phyloP scores from a whole-genome alignment of 35 echinoderm and acorn worm species.

The Ptychodera flava region DNA sequence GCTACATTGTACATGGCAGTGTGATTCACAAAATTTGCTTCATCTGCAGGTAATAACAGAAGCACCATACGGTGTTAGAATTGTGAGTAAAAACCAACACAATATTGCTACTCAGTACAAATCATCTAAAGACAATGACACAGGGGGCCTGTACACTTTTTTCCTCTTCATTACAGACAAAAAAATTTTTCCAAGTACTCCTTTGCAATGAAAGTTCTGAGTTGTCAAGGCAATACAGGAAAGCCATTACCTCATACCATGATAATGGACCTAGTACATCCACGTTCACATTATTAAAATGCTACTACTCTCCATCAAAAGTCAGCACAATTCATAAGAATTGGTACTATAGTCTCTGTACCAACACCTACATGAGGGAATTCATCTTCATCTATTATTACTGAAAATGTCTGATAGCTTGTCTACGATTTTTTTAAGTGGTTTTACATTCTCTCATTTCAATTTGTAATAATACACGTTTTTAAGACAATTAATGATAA shows the following conservation, averaged over 20 bases:
- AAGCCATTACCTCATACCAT: background rate
- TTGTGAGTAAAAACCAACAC: background rate
- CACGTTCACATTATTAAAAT: background rate
- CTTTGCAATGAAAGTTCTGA: background rate
- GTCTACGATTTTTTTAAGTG: conserved; percentile 1
- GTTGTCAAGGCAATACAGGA: background rate
- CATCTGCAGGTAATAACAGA: no score
- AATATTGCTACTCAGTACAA: background rate
- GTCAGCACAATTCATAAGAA: background rate
- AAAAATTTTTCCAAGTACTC: background rate
- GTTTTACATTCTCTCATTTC: background rate
- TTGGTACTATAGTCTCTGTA: conserved; percentile 1
- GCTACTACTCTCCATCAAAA: background rate
- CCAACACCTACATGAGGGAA: background rate
- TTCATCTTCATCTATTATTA: background rate
- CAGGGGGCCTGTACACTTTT: background rate
- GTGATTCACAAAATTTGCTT: no score
- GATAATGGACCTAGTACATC: background rate
- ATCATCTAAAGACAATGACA: background rate
- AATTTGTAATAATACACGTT: conserved; percentile 2
- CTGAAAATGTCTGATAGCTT: conserved; percentile 1
- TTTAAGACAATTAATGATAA: background rate
- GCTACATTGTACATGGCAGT: no score
- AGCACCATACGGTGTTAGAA: no score
- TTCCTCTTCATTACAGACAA: background rate